Evolutionary conservation across 2,797 vertebrate species (phyloP).

Genomic region (Picus viridis): DNA sequence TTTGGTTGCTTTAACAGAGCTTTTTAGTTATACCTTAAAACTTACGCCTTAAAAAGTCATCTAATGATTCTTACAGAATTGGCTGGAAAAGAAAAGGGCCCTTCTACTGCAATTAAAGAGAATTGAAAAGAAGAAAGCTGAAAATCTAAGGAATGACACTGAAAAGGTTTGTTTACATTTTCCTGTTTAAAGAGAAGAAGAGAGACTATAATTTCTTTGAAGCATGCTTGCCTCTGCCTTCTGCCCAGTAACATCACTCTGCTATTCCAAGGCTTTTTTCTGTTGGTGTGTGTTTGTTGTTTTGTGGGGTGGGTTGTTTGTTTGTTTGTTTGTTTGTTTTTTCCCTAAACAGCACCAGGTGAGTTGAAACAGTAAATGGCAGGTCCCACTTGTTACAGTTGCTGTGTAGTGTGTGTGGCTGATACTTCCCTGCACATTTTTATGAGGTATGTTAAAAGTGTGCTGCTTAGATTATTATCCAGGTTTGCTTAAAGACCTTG

Average conservation of each 20-base stretch:
- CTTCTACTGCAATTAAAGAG: conserved; percentile 77
- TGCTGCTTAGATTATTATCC: neutral
- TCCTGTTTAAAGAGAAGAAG: neutral
- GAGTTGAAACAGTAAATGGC: neutral
- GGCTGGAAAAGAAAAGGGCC: conserved; percentile 89
- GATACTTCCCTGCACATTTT: neutral
- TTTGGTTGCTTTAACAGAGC: neutral
- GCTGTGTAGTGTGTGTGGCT: neutral
- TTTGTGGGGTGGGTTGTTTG: too few relatives aligned
- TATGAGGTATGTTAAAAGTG: neutral
- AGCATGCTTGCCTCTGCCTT: neutral
- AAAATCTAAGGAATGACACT: conserved; percentile 65
- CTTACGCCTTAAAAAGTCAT: neutral
- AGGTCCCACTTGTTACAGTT: neutral
- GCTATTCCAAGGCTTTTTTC: neutral
- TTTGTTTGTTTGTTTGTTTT: neutral
- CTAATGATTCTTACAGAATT: conserved; percentile 82
- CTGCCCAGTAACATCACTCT: neutral
- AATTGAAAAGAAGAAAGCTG: conserved; percentile 85
- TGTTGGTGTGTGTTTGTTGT: too few relatives aligned
- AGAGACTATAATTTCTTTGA: neutral
- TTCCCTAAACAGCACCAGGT: accelerated
- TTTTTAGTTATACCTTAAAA: neutral
- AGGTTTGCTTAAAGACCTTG: neutral
- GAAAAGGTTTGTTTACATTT: conserved; percentile 75